phyloP scores from a whole-genome alignment of 2,797 vertebrate species.

The Aselliscus stoliczkanus region DNA sequence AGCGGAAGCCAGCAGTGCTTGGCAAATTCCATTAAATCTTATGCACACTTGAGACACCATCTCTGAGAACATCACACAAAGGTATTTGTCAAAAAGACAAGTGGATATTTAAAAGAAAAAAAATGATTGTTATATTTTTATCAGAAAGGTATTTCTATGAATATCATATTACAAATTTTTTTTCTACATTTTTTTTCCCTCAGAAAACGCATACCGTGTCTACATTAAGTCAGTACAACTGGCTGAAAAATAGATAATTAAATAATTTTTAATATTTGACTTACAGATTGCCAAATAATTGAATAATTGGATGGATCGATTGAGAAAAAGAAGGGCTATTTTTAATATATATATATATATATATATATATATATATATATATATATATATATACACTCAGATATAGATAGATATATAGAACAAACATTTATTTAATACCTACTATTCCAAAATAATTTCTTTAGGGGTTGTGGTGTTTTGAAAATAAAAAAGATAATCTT shows the following conservation, averaged over 20 bases:
- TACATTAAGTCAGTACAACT: background rate
- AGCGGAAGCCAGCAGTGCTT: background rate
- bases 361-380: background rate
- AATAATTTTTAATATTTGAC: background rate
- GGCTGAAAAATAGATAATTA: background rate
- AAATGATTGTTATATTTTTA: background rate
- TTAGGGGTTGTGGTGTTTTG: background rate
- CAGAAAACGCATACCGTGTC: background rate
- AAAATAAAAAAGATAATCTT: background rate
- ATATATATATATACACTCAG: too few species aligned
- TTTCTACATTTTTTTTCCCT: background rate
- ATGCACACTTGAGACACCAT: background rate
- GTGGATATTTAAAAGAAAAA: background rate
- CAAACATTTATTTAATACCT: background rate
- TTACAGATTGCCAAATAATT: background rate
- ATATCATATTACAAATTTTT: background rate
- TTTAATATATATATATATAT: background rate
- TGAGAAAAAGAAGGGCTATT: background rate
- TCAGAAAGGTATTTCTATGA: background rate
- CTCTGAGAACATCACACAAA: background rate
- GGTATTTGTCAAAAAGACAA: background rate
- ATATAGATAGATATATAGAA: background rate
- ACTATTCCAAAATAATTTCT: background rate
- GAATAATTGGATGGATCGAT: background rate
- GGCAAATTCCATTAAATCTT: background rate